These are phyloP conservation scores for Scaptomyza parva DNA, from an alignment of 2,888 invertebrate genomes.

Conservation along the genomic window DNA sequence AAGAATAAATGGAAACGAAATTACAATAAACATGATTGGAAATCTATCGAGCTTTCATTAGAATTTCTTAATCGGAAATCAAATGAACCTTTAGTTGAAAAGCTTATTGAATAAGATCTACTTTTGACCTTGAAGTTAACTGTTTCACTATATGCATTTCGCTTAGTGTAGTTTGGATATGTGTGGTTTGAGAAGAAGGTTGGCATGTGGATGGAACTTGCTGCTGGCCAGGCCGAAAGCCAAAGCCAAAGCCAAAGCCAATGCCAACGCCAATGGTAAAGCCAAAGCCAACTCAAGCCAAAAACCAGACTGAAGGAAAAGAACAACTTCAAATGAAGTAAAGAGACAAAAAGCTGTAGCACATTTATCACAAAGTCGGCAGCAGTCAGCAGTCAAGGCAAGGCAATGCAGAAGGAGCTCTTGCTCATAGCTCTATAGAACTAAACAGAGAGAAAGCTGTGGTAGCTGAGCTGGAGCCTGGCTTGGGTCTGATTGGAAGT, in stretches of 20 bases:
- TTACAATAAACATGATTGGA: too few species aligned
- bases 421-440: too few species aligned
- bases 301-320: conserved; percentile 3
- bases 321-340: conserved; percentile 75
- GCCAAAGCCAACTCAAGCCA: conserved; percentile 9
- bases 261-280: conserved; percentile 4
- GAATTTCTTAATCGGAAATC: too few species aligned
- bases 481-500: conserved; percentile 76
- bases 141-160: too few species aligned
- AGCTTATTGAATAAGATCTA: too few species aligned
- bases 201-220: conserved; percentile 4
- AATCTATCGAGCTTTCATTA: too few species aligned
- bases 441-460: conserved; percentile 16
- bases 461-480: conserved; percentile 46
- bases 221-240: conserved; percentile 32
- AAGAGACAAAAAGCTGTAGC: conserved; percentile 79
- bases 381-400: conserved; percentile 46
- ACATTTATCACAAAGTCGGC: conserved; percentile 79
- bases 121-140: neutral
- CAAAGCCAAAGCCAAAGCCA: conserved; percentile 4
- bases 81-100: too few species aligned
- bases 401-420: conserved; percentile 11
- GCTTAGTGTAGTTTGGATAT: conserved; percentile 1
- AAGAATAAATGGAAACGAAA: neutral
- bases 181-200: neutral